Percentiles rank a stretch among this genome's conserved stretches.
Conservation (phyloP, 1,140 invertebrate species). For the Drosophila watanabei region DNA sequence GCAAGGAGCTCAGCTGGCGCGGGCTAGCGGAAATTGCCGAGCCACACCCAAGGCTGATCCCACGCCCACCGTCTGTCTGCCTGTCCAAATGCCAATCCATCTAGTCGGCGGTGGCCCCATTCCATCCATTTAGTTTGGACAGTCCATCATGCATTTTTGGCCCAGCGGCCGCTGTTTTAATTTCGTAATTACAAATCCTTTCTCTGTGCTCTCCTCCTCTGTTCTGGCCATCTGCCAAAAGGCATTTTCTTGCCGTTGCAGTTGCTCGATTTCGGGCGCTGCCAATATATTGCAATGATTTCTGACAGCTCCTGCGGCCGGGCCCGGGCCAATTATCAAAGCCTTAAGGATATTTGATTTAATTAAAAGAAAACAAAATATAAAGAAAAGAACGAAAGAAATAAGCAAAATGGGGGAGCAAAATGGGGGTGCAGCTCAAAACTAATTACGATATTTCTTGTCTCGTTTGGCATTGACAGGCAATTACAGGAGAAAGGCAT, state of each 20-base stretch:
- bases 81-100: conserved; percentile 50
- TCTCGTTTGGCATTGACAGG: conserved; percentile 42
- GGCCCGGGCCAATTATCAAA: conserved; percentile 56
- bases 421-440: conserved; percentile 23
- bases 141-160: conserved; percentile 74
- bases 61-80: conserved; percentile 20
- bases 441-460: conserved; percentile 55
- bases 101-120: conserved; percentile 19
- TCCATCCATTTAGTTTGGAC: conserved; percentile 75
- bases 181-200: conserved; percentile 79
- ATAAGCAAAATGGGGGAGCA: background rate
- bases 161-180: conserved; percentile 76
- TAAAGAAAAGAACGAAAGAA: background rate
- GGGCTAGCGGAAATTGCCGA: conserved; percentile 28
- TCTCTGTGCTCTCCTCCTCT: conserved; percentile 19
- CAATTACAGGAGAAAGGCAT: conserved; percentile 41
- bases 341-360: conserved; percentile 61
- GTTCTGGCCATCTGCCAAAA: conserved; percentile 60
- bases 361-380: conserved; percentile 54
- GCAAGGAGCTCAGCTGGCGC: conserved; percentile 55
- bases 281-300: conserved; percentile 79
- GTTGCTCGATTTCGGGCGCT: conserved; percentile 21
- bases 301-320: conserved; percentile 64
- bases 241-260: conserved; percentile 22
- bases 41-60: conserved; percentile 35